Conservation (phyloP, 2,888 invertebrate species). For the Ophraella communa region DNA sequence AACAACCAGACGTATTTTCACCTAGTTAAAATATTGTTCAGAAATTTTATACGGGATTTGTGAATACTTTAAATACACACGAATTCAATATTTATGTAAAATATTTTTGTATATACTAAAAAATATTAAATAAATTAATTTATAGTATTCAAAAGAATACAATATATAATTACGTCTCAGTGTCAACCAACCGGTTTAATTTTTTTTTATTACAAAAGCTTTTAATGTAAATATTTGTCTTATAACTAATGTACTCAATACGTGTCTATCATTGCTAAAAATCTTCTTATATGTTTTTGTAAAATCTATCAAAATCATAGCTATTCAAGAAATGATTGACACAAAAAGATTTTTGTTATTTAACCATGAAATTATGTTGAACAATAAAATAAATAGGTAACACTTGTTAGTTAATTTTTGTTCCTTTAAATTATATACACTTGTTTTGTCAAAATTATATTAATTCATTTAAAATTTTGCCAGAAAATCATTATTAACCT, state of each 20-base stretch:
- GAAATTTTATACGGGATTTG: slow-evolving; percentile 33
- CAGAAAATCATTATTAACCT: too few species aligned
- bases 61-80: slow-evolving; percentile 23
- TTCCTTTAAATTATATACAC: too few species aligned
- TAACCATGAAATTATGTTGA: not conserved
- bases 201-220: slow-evolving; percentile 21
- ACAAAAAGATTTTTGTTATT: not conserved
- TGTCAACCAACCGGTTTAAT: slow-evolving; percentile 18
- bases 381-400: too few species aligned
- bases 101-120: slow-evolving; percentile 40
- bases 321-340: not conserved
- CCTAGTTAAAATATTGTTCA: slow-evolving; percentile 3
- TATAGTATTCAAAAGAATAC: slow-evolving; percentile 12
- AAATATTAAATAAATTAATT: slow-evolving; percentile 26
- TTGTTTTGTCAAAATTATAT: too few species aligned
- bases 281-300: not conserved
- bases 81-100: slow-evolving; percentile 36
- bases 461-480: too few species aligned
- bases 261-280: slow-evolving; percentile 15
- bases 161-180: slow-evolving; percentile 27
- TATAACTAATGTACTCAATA: slow-evolving; percentile 14
- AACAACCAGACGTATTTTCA: not conserved
- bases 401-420: too few species aligned
- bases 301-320: not conserved
- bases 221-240: slow-evolving; percentile 22